Base-by-base conservation (phyloP, 1,140 invertebrate genomes). In the Battus philenor region DNA sequence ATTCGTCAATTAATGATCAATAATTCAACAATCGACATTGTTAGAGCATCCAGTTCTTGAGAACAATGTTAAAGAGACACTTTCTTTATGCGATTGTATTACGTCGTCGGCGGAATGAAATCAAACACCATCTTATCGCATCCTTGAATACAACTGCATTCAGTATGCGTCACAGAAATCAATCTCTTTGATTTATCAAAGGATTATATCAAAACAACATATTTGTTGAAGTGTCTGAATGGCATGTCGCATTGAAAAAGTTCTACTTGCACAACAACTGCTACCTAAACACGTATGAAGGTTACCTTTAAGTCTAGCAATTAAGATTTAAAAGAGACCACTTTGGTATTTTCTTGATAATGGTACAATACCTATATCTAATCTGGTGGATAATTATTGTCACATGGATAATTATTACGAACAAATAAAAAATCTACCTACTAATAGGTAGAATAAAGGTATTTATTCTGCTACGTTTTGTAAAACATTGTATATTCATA, bases 321-420 rank as follows among this genome's bases (percentile, higher is more conserved):
- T 36, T 36, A 36, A 36, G 33, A 36, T 36, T 17, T 22, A 18
- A 18, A 36, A 20, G 6, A 3, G 33, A 36, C n/a, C 20, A 12
- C 33, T 33, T 17, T 33, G 29, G 11, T 10, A 16, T 32, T 4
- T 32, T 32, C 31, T 20, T 36, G 33, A 36, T 36, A 36, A 20
- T 5, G 33, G 33, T 36, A 36, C 32, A 22, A 18, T 36, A 36
- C 33, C 33, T 36, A 9, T 36, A 36, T 36, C 33, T 36, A 20
- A 36, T 36, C 33, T 4, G 5, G n/a, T 36, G n/a, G n/a, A 20
- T 18, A 18, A 9, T 29, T 29, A 33, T 11, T 36, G 9, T 36
- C 16, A 36, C 33, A 22, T 20, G 33, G 12, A 16, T 17, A 17
- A 32, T 32, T 6, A 20, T 6, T 3, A 20, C 18, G 6, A 2